Conservation (phyloP, 2,113 vertebrate species). For the Prunella himalayana region DNA sequence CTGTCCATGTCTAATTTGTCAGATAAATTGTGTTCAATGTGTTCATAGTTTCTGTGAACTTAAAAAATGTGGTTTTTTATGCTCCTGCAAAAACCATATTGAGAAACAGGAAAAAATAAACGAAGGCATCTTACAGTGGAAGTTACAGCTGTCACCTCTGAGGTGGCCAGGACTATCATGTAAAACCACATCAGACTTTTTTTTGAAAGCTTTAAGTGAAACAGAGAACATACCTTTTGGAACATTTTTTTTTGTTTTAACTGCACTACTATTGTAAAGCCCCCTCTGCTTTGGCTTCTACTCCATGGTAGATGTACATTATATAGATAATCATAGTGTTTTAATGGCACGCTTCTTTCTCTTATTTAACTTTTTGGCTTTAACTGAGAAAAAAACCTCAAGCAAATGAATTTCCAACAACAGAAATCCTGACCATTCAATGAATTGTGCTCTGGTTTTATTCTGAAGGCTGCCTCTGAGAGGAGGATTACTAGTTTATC, state of each 20-base stretch:
- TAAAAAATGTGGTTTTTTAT: conserved; percentile 60
- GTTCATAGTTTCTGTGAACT: conserved; percentile 47
- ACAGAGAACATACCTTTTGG: background rate
- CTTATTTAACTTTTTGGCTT: background rate
- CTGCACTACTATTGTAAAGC: background rate
- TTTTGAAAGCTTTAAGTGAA: background rate
- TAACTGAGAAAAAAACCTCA: background rate
- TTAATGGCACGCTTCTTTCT: background rate
- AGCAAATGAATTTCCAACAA: background rate
- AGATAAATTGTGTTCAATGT: conserved; percentile 20
- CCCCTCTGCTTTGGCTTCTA: background rate
- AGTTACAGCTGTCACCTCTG: conserved; percentile 16
- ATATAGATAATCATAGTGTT: background rate
- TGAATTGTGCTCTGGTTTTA: background rate
- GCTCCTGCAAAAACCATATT: conserved; percentile 47
- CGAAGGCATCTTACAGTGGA: conserved; percentile 33
- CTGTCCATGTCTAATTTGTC: background rate
- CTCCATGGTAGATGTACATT: background rate
- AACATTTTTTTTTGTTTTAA: background rate
- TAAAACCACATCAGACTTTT: background rate
- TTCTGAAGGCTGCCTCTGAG: background rate
- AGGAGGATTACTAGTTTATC: conserved; percentile 3
- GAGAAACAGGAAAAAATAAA: conserved; percentile 62
- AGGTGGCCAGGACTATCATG: background rate
- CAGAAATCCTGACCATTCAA: background rate